Conservation (phyloP, 2,888 invertebrate genomes). For the Synergus umbraculus region DNA sequence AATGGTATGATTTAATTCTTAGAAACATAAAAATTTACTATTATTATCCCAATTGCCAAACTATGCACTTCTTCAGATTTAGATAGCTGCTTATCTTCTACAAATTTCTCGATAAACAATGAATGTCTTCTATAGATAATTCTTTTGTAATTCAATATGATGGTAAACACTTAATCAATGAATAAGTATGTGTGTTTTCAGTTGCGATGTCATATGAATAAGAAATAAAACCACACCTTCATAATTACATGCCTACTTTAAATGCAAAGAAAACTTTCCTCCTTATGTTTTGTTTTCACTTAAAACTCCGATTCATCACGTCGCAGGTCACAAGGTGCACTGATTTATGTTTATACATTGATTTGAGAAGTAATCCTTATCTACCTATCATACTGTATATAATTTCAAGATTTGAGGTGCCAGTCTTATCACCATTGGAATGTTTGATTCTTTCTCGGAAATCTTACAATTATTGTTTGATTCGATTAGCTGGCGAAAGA, state of each 20-base stretch:
- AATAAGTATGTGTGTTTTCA: neutral
- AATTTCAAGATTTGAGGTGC: neutral
- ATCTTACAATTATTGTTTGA: neutral
- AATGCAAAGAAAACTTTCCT: neutral
- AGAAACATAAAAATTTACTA: neutral
- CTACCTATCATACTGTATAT: neutral
- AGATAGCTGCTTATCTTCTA: neutral
- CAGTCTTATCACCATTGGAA: neutral
- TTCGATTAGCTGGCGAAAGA: neutral
- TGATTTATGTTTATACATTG: conserved; percentile 11
- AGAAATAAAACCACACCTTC: neutral
- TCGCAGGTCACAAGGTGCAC: conserved; percentile 15
- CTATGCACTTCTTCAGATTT: neutral
- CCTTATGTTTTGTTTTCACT: conserved; percentile 7
- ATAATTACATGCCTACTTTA: neutral
- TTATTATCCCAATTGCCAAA: neutral
- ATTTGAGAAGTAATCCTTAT: conserved; percentile 13
- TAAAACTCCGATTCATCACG: conserved; percentile 1
- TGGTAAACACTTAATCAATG: neutral
- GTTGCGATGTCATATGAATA: neutral
- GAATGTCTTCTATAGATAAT: neutral
- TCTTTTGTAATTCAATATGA: neutral
- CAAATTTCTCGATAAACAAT: neutral
- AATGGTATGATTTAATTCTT: neutral
- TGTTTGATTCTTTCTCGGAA: neutral